Conservation (phyloP, 2,888 invertebrate genomes). For the Thysanoteuthis rhombus region DNA sequence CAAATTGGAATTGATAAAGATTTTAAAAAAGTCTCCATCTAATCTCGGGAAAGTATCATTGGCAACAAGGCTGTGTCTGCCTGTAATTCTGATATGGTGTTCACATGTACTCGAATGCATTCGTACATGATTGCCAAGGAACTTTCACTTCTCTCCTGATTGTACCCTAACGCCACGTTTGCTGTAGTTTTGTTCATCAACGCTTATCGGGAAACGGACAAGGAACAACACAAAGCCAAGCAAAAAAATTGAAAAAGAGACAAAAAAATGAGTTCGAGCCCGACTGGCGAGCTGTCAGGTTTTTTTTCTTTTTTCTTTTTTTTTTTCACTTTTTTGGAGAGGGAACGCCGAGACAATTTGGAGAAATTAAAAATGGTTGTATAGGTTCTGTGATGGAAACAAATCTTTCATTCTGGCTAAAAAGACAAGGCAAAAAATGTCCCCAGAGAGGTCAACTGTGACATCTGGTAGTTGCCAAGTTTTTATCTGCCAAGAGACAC, state of each 20-base stretch:
- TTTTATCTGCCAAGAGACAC: background rate
- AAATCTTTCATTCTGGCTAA: background rate
- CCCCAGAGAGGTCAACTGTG: constrained; percentile 12
- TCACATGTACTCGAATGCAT: background rate
- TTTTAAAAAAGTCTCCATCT: too few species aligned
- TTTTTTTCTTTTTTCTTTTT: background rate
- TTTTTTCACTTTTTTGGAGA: background rate
- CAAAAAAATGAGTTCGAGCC: background rate
- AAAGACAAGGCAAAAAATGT: background rate
- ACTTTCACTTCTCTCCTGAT: background rate
- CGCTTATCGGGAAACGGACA: background rate
- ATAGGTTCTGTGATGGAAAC: background rate
- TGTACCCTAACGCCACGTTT: background rate
- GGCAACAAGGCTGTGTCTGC: too few species aligned
- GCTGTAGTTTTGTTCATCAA: background rate
- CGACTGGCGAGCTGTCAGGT: background rate
- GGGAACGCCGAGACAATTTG: background rate
- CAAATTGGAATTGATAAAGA: too few species aligned
- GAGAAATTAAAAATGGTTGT: constrained; percentile 12
- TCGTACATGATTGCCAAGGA: background rate
- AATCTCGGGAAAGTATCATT: too few species aligned
- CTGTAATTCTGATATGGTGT: background rate
- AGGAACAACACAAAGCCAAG: background rate
- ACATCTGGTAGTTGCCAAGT: background rate
- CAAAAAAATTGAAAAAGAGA: background rate